phyloP scores from a whole-genome alignment of 2,888 invertebrate genomes.

The Scrobipalpa costella region DNA sequence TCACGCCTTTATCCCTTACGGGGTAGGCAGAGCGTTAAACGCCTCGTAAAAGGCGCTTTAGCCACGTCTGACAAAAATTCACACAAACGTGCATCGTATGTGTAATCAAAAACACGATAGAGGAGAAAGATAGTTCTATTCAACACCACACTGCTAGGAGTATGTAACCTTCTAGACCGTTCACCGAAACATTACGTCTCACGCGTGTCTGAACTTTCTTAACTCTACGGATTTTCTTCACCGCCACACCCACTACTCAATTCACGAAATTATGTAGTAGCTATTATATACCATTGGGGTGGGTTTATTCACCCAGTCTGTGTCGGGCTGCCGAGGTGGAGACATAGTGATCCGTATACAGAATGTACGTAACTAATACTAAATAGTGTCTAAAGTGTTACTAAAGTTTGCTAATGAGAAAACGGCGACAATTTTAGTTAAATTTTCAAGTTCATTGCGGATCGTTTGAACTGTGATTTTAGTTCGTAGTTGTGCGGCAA shows the following conservation, averaged over 20 bases:
- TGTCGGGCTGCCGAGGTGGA: slow-evolving; percentile 26
- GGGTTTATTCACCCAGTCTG: slow-evolving; percentile 30
- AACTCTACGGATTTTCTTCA: slow-evolving; percentile 22
- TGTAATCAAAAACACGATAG: too few species aligned
- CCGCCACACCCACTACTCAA: slow-evolving; percentile 14
- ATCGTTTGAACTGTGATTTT: not conserved
- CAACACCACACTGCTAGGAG: too few species aligned
- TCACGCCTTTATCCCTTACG: too few species aligned
- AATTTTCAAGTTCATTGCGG: not conserved
- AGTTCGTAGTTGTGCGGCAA: not conserved
- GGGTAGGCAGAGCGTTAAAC: too few species aligned
- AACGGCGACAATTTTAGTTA: not conserved
- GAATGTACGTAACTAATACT: slow-evolving; percentile 24
- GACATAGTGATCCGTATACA: slow-evolving; percentile 9
- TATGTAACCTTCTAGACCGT: not conserved
- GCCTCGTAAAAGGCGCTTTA: too few species aligned
- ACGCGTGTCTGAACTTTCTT: slow-evolving; percentile 11
- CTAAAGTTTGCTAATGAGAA: not conserved
- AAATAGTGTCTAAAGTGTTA: not conserved
- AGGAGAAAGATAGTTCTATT: too few species aligned
- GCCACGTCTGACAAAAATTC: too few species aligned
- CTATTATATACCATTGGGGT: slow-evolving; percentile 35
- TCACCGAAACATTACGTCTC: not conserved
- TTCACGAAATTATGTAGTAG: slow-evolving; percentile 8
- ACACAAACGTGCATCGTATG: too few species aligned